Evolutionary conservation across 2,113 vertebrate genomes (phyloP).

Genomic region (Procavia capensis): DNA sequence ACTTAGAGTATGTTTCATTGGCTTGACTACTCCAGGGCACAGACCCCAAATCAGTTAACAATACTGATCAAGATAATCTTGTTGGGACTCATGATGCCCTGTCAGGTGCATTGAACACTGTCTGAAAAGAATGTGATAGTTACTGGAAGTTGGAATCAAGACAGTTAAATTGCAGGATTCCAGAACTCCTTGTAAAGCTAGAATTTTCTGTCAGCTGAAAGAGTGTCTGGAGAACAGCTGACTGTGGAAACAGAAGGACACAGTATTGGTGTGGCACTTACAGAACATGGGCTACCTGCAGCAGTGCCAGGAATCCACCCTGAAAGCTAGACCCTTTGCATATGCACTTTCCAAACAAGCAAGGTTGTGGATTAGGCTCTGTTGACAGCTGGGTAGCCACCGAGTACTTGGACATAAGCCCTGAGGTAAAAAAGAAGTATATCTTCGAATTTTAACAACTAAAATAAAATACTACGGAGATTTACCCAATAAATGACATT

Average conservation of each 20-base stretch:
- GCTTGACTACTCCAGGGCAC: too few species aligned
- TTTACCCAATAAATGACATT: slow-evolving; percentile 98
- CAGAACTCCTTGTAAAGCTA: slow-evolving; percentile 97
- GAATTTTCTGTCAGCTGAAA: slow-evolving; percentile 98
- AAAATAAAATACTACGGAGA: slow-evolving; percentile 97
- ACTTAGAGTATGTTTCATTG: too few species aligned
- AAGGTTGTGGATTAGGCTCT: slow-evolving; percentile 98
- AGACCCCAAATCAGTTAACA: too few species aligned
- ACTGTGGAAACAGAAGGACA: slow-evolving; percentile 97
- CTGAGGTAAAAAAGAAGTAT: slow-evolving; percentile 99
- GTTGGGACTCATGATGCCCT: slow-evolving; percentile 97
- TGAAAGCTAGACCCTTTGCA: slow-evolving; percentile 98
- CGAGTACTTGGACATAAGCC: slow-evolving; percentile 98
- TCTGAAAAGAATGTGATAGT: slow-evolving; percentile 99
- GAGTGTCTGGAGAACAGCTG: slow-evolving; percentile 97
- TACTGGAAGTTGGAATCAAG: slow-evolving; percentile 98
- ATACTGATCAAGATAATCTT: slow-evolving; percentile 84
- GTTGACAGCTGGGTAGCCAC: slow-evolving; percentile 98
- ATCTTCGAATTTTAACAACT: slow-evolving; percentile 98
- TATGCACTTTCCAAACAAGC: slow-evolving; percentile 99
- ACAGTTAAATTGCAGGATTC: slow-evolving; percentile 99
- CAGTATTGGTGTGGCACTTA: slow-evolving; percentile 97
- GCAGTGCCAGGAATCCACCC: slow-evolving; percentile 97
- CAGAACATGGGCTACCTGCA: slow-evolving; percentile 99
- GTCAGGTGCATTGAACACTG: slow-evolving; percentile 99